Evolutionary conservation across 2,888 invertebrate species (phyloP).

Genomic region (Platerodrilus igneus): DNA sequence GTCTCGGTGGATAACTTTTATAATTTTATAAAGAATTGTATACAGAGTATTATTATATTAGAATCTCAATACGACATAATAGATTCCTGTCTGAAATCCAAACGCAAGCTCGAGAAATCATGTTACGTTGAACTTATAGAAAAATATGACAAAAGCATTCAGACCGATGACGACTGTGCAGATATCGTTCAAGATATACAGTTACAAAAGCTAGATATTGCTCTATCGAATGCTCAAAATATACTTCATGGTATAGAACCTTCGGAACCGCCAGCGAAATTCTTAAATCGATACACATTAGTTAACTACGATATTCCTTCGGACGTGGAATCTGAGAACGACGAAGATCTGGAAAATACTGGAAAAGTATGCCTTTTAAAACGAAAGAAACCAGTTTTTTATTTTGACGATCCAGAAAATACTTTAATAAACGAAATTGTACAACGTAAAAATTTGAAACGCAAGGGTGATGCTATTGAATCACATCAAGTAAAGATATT

Average conservation of each 20-base stretch:
- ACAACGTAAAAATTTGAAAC: slow-evolving; percentile 39
- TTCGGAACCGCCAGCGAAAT: not conserved
- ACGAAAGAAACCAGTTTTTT: too few relatives aligned
- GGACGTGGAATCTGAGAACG: slow-evolving; percentile 32
- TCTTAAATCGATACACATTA: slow-evolving; percentile 30
- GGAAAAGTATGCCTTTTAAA: slow-evolving; percentile 10
- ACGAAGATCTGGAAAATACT: slow-evolving; percentile 14
- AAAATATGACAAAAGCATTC: slow-evolving; percentile 37
- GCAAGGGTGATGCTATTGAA: slow-evolving; percentile 33
- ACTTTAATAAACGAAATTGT: slow-evolving; percentile 41
- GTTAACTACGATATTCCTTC: slow-evolving; percentile 41
- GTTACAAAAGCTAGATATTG: slow-evolving; percentile 16
- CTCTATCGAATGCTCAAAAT: slow-evolving; percentile 20
- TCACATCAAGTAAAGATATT: slow-evolving; percentile 36
- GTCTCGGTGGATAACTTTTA: slow-evolving; percentile 43
- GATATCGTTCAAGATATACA: slow-evolving; percentile 10
- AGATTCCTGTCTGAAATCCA: slow-evolving; percentile 43
- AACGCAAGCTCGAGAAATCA: slow-evolving; percentile 47
- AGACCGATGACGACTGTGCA: slow-evolving; percentile 39
- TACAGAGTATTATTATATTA: slow-evolving; percentile 43
- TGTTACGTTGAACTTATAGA: slow-evolving; percentile 45
- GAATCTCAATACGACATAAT: slow-evolving; percentile 44
- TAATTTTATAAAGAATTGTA: slow-evolving; percentile 42
- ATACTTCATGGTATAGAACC: slow-evolving; percentile 20
- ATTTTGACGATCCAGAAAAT: slow-evolving; percentile 38